Conservation (phyloP, 2,888 invertebrate genomes). For the Osmoderma eremita region DNA sequence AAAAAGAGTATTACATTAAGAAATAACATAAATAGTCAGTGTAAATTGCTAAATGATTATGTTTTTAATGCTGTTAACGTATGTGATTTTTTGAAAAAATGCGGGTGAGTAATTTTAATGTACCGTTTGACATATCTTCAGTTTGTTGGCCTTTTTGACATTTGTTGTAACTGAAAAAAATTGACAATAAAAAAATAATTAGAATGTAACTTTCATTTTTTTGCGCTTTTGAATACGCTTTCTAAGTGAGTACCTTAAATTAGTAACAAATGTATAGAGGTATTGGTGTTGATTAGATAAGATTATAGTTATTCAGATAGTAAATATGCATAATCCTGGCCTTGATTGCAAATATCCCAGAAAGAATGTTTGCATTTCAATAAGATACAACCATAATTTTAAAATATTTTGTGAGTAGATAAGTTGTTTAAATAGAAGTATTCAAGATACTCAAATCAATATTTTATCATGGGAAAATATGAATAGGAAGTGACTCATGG, state of each 20-base stretch:
- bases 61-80: not conserved
- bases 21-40: constrained; percentile 17
- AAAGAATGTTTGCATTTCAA: constrained; percentile 24
- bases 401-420: constrained; percentile 9
- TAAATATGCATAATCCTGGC: constrained; percentile 15
- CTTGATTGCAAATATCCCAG: constrained; percentile 24
- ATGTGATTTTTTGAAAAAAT: constrained; percentile 3
- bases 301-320: constrained; percentile 12
- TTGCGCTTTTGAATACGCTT: not conserved
- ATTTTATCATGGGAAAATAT: constrained; percentile 36
- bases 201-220: constrained; percentile 39
- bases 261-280: not conserved
- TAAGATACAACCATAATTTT: not conserved
- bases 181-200: constrained; percentile 38
- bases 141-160: constrained; percentile 46
- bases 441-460: constrained; percentile 35
- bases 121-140: constrained; percentile 35
- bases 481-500: constrained; percentile 41
- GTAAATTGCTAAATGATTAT: constrained; percentile 7
- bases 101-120: constrained; percentile 15
- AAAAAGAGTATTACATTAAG: constrained; percentile 19
- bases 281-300: constrained; percentile 23
- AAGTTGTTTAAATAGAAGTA: not conserved
- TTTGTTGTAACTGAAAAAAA: constrained; percentile 40
- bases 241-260: constrained; percentile 28